Base-by-base conservation (phyloP, 2,888 invertebrate species). In the Branchipolynoe longqiensis region DNA sequence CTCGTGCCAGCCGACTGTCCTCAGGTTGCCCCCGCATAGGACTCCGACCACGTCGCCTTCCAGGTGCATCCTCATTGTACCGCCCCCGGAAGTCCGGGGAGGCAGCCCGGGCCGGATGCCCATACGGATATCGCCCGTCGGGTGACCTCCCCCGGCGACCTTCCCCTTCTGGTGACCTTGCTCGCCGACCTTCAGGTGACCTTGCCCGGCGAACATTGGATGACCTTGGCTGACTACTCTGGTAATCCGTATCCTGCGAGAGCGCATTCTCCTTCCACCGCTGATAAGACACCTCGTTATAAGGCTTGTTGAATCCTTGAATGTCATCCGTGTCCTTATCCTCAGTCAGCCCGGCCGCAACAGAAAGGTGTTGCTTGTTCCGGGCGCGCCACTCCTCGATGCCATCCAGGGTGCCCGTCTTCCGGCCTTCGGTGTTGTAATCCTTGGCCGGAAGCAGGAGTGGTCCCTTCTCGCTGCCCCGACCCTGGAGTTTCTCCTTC, bases 391-490 rank as follows among this genome's bases (percentile, higher is more conserved):
- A 8, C 36, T 54, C 56, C 41, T 84, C 73, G 8, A 40, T 40
- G 8, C 33, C 56, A 12, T 64, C 33, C 25, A 81, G 48, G 58
- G 62, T 85, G 0, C 85, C 85, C 18, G 22, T n/a, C 41, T 82
- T 81, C 6, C 85, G 41, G 25, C 40, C 41, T 2, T 64, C 69
- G 1, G 85, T 85, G 36, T 85, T 82, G 64, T 85, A 85, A 31
- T 85, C 85, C 56, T 81, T 85, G n/a, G 85, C 81, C n/a, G 85
- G 85, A 0, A 81, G 54, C 28, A 85, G 59, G 12, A 85, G 22
- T 12, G 84, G 84, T 8, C 56, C 84, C 3, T 8, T 40, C 0
- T 56, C 31, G 12, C 22, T 14, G n/a, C 36, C 33, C 41, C 64
- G 33, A 28, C 59, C 64, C 36, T 56, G 18, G 8, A 82, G 36